Evolutionary conservation across 2,797 vertebrate genomes (phyloP).

Genomic region (Remorina albescens): DNA sequence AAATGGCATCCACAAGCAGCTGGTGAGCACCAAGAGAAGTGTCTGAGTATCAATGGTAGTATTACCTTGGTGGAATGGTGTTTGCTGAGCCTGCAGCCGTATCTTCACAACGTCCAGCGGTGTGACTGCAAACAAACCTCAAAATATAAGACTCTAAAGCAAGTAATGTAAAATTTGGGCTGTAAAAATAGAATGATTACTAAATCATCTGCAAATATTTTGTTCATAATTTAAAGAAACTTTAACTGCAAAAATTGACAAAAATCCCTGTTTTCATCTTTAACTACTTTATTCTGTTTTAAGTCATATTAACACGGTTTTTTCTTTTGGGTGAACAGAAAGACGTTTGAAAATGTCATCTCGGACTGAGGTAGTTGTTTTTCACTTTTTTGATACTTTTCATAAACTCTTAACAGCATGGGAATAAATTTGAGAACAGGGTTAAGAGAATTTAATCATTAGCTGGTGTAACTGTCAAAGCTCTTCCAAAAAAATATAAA

Average conservation of each 20-base stretch:
- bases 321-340: neutral
- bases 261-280: too few relatives aligned
- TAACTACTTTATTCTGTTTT: neutral
- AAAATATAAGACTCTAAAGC: neutral
- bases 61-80: conserved; percentile 88
- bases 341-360: neutral
- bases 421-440: neutral
- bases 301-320: neutral
- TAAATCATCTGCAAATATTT: neutral
- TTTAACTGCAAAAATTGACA: neutral
- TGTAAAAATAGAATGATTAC: neutral
- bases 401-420: neutral
- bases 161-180: neutral
- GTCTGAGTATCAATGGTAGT: neutral
- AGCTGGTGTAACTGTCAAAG: too few relatives aligned
- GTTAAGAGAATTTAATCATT: neutral
- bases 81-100: conserved; percentile 93
- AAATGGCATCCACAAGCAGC: conserved; percentile 7
- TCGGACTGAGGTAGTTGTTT: neutral
- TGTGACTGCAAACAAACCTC: conserved; percentile 84
- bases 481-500: neutral
- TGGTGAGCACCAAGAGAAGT: conserved; percentile 5
- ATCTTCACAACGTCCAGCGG: conserved; percentile 97
- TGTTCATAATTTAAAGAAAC: neutral
- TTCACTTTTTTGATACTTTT: neutral